Percentiles rank a stretch among this genome's conserved stretches.
Conservation (phyloP, 1,140 invertebrate species). For the Pseudoatta argentina region DNA sequence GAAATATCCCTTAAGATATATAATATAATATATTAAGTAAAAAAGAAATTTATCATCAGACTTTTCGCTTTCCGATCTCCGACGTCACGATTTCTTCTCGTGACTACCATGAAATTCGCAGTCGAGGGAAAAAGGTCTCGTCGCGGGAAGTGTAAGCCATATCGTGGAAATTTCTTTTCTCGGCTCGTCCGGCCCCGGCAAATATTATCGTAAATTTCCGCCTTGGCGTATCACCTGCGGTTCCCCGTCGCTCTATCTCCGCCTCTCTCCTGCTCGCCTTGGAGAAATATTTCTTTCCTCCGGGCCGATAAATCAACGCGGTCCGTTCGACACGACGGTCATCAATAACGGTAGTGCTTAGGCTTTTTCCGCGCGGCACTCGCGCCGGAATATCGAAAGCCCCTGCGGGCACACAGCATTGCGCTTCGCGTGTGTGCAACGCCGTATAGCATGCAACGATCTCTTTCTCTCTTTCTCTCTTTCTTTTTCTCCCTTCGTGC, state of each 20-base stretch:
- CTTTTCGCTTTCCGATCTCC: background rate
- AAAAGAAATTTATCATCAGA: slow-evolving; percentile 26
- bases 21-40: background rate
- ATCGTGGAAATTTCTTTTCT: slow-evolving; percentile 71
- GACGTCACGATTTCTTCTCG: slow-evolving; percentile 29
- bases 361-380: slow-evolving; percentile 63
- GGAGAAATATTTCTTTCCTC: slow-evolving; percentile 68
- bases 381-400: slow-evolving; percentile 63
- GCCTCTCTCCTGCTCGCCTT: slow-evolving; percentile 18
- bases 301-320: slow-evolving; percentile 72
- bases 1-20: background rate
- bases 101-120: slow-evolving; percentile 31
- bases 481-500: slow-evolving; percentile 34
- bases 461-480: slow-evolving; percentile 42
- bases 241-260: slow-evolving; percentile 62
- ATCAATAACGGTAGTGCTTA: slow-evolving; percentile 74
- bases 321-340: slow-evolving; percentile 67
- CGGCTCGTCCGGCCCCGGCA: slow-evolving; percentile 64
- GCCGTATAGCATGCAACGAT: slow-evolving; percentile 48
- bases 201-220: slow-evolving; percentile 74
- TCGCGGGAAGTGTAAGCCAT: slow-evolving; percentile 30
- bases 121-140: slow-evolving; percentile 42
- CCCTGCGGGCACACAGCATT: slow-evolving; percentile 33
- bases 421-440: slow-evolving; percentile 34
- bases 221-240: slow-evolving; percentile 65